phyloP scores from a whole-genome alignment of 2,888 invertebrate genomes.

The Kryphioiulus occultus region DNA sequence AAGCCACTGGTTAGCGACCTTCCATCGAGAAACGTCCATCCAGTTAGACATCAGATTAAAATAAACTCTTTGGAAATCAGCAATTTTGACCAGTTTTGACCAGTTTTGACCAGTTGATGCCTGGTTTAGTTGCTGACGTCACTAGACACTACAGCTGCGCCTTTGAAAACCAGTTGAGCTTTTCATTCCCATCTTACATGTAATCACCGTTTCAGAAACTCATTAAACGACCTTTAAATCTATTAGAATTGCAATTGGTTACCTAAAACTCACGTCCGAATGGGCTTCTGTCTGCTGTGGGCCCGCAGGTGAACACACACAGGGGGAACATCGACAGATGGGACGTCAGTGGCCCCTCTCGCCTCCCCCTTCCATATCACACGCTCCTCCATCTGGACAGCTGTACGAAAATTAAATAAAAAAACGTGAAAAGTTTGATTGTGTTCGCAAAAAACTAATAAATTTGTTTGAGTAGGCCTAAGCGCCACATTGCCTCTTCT shows the following conservation, averaged over 20 bases:
- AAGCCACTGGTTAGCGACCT: not conserved
- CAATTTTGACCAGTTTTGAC: not conserved
- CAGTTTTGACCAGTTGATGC: too few species aligned
- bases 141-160: not conserved
- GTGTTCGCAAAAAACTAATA: not conserved
- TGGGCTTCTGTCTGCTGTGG: not conserved
- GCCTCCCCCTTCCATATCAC: not conserved
- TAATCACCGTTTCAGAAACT: not conserved
- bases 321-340: constrained; percentile 3
- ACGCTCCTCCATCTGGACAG: not conserved
- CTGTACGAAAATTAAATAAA: not conserved
- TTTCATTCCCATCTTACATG: not conserved
- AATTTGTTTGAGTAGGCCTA: not conserved
- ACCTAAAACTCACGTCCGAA: not conserved
- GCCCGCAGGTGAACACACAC: constrained; percentile 19
- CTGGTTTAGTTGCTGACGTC: not conserved
- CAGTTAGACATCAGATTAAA: not conserved
- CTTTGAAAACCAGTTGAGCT: not conserved
- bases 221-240: constrained; percentile 4
- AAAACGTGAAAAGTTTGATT: constrained; percentile 9
- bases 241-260: not conserved
- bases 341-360: not conserved
- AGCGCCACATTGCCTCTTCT: not conserved
- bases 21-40: too few species aligned
- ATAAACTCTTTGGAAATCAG: not conserved